These are phyloP conservation scores for Margaritifera margaritifera DNA, from an alignment of 2,888 invertebrate genomes.

Conservation along the genomic window DNA sequence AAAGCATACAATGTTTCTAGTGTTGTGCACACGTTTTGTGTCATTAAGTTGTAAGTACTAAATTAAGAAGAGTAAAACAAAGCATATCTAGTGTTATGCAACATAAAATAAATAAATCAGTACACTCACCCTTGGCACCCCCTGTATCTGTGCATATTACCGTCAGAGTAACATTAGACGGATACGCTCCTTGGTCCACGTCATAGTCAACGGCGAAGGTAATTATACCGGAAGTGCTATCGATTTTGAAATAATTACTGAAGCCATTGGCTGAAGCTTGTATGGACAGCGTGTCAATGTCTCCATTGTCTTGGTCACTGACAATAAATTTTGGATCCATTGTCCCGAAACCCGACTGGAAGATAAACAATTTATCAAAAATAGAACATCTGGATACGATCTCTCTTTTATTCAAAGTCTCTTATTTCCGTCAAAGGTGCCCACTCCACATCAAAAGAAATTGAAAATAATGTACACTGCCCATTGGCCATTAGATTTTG, in stretches of 20 bases:
- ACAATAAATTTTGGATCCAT: constrained; percentile 31
- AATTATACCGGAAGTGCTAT: constrained; percentile 25
- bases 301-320: constrained; percentile 29
- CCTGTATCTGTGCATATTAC: constrained; percentile 31
- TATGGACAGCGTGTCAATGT: constrained; percentile 22
- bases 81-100: neutral
- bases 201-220: constrained; percentile 40
- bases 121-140: constrained; percentile 20
- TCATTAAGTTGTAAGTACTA: no score
- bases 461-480: no score
- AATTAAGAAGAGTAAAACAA: no score
- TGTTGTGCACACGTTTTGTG: no score
- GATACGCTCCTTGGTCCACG: constrained; percentile 30
- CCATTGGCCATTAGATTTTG: no score
- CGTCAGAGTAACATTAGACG: constrained; percentile 20
- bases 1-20: no score
- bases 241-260: constrained; percentile 32
- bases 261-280: constrained; percentile 13
- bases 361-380: neutral
- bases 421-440: no score
- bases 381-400: no score
- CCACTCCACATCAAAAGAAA: no score
- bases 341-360: constrained; percentile 16
- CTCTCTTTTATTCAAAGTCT: no score
- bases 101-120: neutral